Base-by-base conservation (phyloP, 1,140 invertebrate species). In the Formica selysi region DNA sequence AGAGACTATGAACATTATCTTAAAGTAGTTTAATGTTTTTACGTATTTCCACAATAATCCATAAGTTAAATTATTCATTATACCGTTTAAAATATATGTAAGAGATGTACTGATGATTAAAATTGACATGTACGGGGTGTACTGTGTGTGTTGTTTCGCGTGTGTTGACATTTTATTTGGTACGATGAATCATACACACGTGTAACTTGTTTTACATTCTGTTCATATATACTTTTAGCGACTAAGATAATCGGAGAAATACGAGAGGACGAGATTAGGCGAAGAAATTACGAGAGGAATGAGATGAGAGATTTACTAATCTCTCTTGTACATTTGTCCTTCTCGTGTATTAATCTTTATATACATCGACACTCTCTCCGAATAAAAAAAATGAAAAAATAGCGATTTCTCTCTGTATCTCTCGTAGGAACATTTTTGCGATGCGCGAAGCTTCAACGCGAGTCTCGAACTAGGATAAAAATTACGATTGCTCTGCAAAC, bases 41-140 rank as follows among this genome's bases (percentile, higher is more conserved):
- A 92, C 90, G 87, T 76, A 88, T 76, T 48, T 91, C 48, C 16
- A 48, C 13, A 13, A 81, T 90, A 32, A 85, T 73, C 62, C 88
- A 88, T 91, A 90, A 92, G 76, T 93, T 92, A 90, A 91, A 91
- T 91, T 92, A 89, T 92, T 88, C 62, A 67, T 80, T 85, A 86
- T 62, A 76, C 79, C 57, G 48, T 68, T 57, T 16, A 70, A 74
- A 36, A 78, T 61, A 83, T 70, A 62, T 41, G 67, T 59, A 61
- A 70, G 67, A 68, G 44, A 85, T 57, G 51, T 59, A 54, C 44
- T 71, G 59, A 80, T 51, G 13, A 62, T 51, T 19, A 36, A n/a
- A 6, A 38, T 54, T 32, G 51, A 57, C 3, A 57, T 74, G 29
- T 54, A 54, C 48, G 19, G 48, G 48, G n/a, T 54, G n/a, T 38